Evolutionary conservation across 53 echinoderm and acorn worm genomes (phyloP).

Genomic region (Luidia sarsii): DNA sequence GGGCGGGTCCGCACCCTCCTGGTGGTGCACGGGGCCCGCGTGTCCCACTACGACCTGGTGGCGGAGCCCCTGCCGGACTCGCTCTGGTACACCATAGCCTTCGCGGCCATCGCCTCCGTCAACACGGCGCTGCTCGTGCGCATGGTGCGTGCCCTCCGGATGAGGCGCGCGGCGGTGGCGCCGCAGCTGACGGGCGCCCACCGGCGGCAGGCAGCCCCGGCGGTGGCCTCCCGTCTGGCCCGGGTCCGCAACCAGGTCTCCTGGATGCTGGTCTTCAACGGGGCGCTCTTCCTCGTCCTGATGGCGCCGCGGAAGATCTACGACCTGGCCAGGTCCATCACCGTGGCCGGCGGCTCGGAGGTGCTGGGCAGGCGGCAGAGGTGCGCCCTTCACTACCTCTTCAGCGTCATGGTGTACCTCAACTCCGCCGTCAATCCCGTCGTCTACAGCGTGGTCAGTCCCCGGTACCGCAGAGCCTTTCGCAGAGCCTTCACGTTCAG

Average conservation of each 20-base stretch:
- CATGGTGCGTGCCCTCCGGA: slow-evolving; percentile 19
- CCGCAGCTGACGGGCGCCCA: too few species aligned
- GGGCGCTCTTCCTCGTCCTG: slow-evolving; percentile 22
- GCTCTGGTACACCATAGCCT: slow-evolving; percentile 34
- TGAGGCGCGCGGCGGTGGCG: slow-evolving; percentile 12
- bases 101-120: slow-evolving; percentile 5
- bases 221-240: slow-evolving; percentile 11
- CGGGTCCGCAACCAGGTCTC: slow-evolving; percentile 38
- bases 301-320: slow-evolving; percentile 39
- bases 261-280: slow-evolving; percentile 49
- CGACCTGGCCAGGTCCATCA: slow-evolving; percentile 9
- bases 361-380: slow-evolving; percentile 2
- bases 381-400: neutral
- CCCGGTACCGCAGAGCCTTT: slow-evolving; percentile 23
- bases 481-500: slow-evolving; percentile 23
- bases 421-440: slow-evolving; percentile 37
- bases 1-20: slow-evolving; percentile 19
- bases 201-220: neutral
- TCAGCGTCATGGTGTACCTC: slow-evolving; percentile 26
- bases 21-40: neutral
- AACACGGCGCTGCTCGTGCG: slow-evolving; percentile 23
- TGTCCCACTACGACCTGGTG: slow-evolving; percentile 22
- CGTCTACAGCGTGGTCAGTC: slow-evolving; percentile 39
- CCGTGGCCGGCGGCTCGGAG: neutral
- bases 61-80: slow-evolving; percentile 17